Base-by-base conservation (phyloP, 2,797 vertebrate species). In the Falco novaeseelandiae region DNA sequence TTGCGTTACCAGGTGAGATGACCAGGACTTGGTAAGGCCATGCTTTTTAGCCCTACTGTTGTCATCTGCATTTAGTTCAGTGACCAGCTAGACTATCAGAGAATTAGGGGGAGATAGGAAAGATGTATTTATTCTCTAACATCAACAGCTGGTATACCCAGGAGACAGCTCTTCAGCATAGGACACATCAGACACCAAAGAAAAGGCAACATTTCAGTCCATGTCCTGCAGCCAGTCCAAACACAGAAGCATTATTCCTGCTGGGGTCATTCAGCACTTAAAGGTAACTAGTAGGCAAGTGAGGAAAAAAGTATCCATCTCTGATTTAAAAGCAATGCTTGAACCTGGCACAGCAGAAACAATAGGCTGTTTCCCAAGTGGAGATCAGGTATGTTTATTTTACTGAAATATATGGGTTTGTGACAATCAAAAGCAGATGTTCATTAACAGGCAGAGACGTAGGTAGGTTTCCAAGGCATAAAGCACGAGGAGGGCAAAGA, bases 401-500 rank as follows among this genome's bases (percentile, higher is more conserved):
- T 94, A 93, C 88, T 87, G 67, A 94, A 96, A 92, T 93, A 87
- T 89, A 81, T 92, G 92, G 52, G 92, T 83, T 93, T 89, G 89
- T 91, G 90, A 81, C 93, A 95, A 97, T 96, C 94, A 70, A 95
- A 96, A 94, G 82, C 96, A 97, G 87, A 94, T 95, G 93, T 92
- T 94, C 95, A 72, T 96, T 96, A 94, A 91, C 57, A 91, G 92
- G 69, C 87, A 91, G 87, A 80, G 86, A 79, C 5, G 4, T 83
- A 91, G 79, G 83, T 92, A 96, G 63, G 67, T 87, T 96, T 97
- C 87, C 78, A 71, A 95, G 61, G 89, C 84, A 80, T 71, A 93
- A 94, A 94, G 76, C 61, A 66, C 74, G 69, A 65, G 42, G 20
- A 95, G 70, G 58, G 73, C 77, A 90, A 92, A 96, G 88, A 95